A percentile compares a stretch with the other conserved stretches of the same genome.
phyloP scores from a whole-genome alignment of 2,888 invertebrate genomes.

The Endotricha flammealis region DNA sequence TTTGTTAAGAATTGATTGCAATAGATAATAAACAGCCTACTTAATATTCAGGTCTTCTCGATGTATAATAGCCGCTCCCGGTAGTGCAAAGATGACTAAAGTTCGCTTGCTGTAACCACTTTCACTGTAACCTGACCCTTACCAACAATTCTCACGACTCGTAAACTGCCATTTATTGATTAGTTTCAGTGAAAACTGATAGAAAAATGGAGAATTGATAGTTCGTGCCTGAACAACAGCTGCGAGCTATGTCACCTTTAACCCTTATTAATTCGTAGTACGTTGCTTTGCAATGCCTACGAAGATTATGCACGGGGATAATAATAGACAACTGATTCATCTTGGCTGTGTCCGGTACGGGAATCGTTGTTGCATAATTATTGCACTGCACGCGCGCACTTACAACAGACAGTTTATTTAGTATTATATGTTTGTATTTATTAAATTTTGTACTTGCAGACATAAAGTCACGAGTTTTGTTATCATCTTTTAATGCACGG shows the following conservation, averaged over 20 bases:
- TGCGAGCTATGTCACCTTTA: conserved; percentile 13
- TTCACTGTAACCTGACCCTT: conserved; percentile 41
- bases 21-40: too few relatives aligned
- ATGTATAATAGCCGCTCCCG: conserved; percentile 35
- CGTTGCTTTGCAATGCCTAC: conserved; percentile 12
- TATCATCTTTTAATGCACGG: too few relatives aligned
- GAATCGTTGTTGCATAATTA: too few relatives aligned
- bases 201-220: neutral
- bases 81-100: conserved; percentile 49
- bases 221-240: conserved; percentile 4
- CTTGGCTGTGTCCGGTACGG: neutral
- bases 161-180: neutral
- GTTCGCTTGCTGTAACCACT: conserved; percentile 55
- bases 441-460: too few relatives aligned
- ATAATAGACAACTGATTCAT: conserved; percentile 4
- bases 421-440: too few relatives aligned
- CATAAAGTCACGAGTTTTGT: too few relatives aligned
- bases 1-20: too few relatives aligned
- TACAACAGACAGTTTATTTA: too few relatives aligned
- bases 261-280: conserved; percentile 15
- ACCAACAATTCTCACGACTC: conserved; percentile 28
- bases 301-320: conserved; percentile 5
- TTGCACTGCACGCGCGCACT: too few relatives aligned
- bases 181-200: neutral
- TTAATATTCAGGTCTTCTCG: conserved; percentile 30